Evolutionary conservation across 1,140 invertebrate species (phyloP), one percentile per base, ranked within the genome.

Genomic region (Gryon sp.): DNA sequence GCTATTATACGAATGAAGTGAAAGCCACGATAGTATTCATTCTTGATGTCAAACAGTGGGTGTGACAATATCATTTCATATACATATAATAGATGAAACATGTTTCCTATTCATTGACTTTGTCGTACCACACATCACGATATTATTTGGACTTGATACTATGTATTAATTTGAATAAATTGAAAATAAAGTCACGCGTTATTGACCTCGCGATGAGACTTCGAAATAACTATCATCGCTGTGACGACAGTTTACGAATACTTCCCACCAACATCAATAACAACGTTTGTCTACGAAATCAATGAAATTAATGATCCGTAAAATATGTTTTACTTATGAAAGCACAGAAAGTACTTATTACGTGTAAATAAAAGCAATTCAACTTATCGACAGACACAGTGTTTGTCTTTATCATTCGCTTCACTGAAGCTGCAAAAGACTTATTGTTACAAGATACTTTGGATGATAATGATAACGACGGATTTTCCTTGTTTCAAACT

Each of bases 21-120:
- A 46, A 40, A 38, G 32, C 55, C 32, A 40, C 32, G 66, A 70
- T 16, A 41, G 40, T n/a, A 62, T 55, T 1, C 26, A 60, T 55
- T 55, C 74, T 76, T 70, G 59, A 52, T 32, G 38, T 57, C 65
- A 52, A n/a, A 65, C 45, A 59, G 12, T 66, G 53, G 65, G 65
- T 66, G 73, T 59, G 59, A 76, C 59, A 68, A 48, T 76, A 34
- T 45, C 68, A 34, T 43, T n/a, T n/a, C n/a, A n/a, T n/a, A n/a
- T n/a, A n/a, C 22, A 50, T 59, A 57, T 59, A 77, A 77, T 62
- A 66, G 66, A 62, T 48, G 26, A 12, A 36, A 53, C n/a, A 38
- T 50, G 48, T 66, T 66, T 70, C 69, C 66, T 72, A 76, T 70
- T 60, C 66, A 69, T 46, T 59, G 41, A 43, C 60, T 72, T n/a